phyloP scores from a whole-genome alignment of 2,888 invertebrate species.

The Prosopocoilus inquinatus region DNA sequence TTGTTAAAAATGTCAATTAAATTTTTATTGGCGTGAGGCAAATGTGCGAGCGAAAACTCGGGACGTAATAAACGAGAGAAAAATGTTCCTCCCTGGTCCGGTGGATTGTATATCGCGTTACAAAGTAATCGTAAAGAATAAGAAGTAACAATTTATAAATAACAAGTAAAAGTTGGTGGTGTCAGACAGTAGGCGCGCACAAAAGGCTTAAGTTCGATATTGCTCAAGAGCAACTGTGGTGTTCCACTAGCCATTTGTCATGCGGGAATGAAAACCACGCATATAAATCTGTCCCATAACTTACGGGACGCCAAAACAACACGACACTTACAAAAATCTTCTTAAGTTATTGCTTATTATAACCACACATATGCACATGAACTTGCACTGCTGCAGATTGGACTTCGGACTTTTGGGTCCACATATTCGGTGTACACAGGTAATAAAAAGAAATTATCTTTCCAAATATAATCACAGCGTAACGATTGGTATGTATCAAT shows the following conservation, averaged over 20 bases:
- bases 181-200: slow-evolving; percentile 39
- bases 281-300: slow-evolving; percentile 49
- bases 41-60: not conserved
- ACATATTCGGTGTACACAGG: not conserved
- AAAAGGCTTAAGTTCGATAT: slow-evolving; percentile 31
- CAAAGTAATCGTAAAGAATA: slow-evolving; percentile 1
- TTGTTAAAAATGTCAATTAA: not conserved
- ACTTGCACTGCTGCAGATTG: slow-evolving; percentile 19
- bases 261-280: slow-evolving; percentile 41
- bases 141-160: slow-evolving; percentile 13
- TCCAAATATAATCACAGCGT: not conserved
- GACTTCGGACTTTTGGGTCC: slow-evolving; percentile 2
- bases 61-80: slow-evolving; percentile 1
- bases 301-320: slow-evolving; percentile 49
- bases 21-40: not conserved
- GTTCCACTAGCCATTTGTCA: slow-evolving; percentile 42
- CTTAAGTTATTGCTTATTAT: slow-evolving; percentile 49
- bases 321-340: slow-evolving; percentile 46
- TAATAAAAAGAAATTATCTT: not conserved
- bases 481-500: too few relatives aligned
- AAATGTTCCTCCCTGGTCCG: not conserved
- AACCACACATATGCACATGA: slow-evolving; percentile 30
- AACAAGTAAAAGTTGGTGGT: slow-evolving; percentile 26
- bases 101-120: not conserved
- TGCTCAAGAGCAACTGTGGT: slow-evolving; percentile 28